Evolutionary conservation across 2,113 vertebrate species (phyloP), one percentile per base, ranked within the genome.

Genomic region (Varanus salvator): DNA sequence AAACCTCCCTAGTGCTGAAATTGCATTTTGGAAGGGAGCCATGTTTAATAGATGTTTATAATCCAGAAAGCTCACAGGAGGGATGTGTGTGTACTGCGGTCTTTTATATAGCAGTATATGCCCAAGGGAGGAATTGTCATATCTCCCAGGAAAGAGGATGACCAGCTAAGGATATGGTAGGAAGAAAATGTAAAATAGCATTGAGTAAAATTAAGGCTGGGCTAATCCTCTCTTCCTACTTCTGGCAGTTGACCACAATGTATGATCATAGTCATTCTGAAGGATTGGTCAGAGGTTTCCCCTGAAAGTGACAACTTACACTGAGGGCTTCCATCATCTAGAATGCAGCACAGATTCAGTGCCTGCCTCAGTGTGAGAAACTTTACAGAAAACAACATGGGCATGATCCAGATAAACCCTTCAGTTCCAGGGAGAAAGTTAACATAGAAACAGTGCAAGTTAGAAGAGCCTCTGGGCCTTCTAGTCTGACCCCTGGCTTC

Each of bases 41-140:
- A 89, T 88, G 69, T 93, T 95, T 94, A 94, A 88, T 54, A 90
- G 82, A 78, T 89, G 90, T 91, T 93, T 89, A 57, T 68, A 50
- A 87, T 86, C 69, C 92, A 92, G 72, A 91, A 84, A 92, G 90
- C 80, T n/a, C 89, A 94, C 54, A 94, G 92, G 90, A 94, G 89
- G 48, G 54, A 68, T 87, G 90, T 80, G 60, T 50, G 38, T 84
- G 25, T 71, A 29, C 38, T 66, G n/a, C 9, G 75, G 82, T n/a
- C 60, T 80, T 95, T 94, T 92, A 85, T 87, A 88, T 50, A 92
- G 76, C 80, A 94, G 90, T 54, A 31, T 77, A 44, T 77, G n/a
- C n/a, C 4, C 57, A 1, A 27, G 57, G 52, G 29, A 34, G 3
- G 54, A 27, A 76, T 89, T n/a, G 21, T 6, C 19, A 38, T 76